Evolutionary conservation across 2,113 vertebrate genomes (phyloP), one percentile per base, ranked within the genome.

Genomic region (Pipa parva): DNA sequence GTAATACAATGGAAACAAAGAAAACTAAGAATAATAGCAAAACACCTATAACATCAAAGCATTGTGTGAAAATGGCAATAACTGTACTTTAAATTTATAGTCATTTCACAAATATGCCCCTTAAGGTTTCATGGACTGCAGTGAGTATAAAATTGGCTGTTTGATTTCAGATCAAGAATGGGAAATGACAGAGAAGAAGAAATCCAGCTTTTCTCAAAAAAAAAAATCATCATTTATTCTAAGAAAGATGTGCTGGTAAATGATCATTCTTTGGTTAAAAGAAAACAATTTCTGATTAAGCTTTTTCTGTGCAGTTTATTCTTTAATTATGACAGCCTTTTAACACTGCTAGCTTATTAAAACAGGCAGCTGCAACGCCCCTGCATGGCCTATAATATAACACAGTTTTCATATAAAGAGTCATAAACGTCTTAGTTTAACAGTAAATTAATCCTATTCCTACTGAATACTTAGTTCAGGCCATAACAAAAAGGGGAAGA

Each of bases 291-390:
- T 83, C 84, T 80, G 76, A 70, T 76, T 80, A 82, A 79, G 80
- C 77, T 71, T 73, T n/a, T 79, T 63, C 72, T 71, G 77, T 17
- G 63, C 66, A 71, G 78, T 73, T 80, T 74, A 77, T 75, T 81
- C 81, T 77, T 82, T 84, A 86, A 87, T 91, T 87, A 87, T 36
- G 15, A 72, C 81, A 82, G 64, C 56, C 75, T 80, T 84, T 88
- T 87, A 76, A 75, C 78, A 77, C 83, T 80, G 67, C 74, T 76
- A 73, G 78, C 69, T 71, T 70, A 74, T 80, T 84, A 81, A 82
- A 79, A 73, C 49, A 68, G 46, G 75, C 75, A 75, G 1, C 28
- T 70, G 78, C 68, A 80, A 75, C 55, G 74, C 59, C 57, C 17
- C 5, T 77, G 74, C 78, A 81, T 85, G 71, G 67, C 21, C 67